These are phyloP conservation scores for Bombus vancouverensis DNA, from an alignment of 1,140 invertebrate species.

Conservation along the genomic window DNA sequence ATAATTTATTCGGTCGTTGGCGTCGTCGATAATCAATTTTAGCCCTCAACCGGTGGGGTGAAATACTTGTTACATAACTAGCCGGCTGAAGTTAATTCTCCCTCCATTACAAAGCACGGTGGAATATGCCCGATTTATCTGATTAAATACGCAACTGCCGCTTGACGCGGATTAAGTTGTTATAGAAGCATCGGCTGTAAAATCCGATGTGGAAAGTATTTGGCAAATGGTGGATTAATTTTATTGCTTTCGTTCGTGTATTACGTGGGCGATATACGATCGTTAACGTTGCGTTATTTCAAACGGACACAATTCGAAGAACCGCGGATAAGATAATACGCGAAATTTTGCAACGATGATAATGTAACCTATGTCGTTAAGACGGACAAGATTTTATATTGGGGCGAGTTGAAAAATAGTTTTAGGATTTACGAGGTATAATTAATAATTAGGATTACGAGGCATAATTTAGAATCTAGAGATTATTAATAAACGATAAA, in stretches of 20 bases:
- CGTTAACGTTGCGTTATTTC: too few species aligned
- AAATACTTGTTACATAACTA: conserved; percentile 30
- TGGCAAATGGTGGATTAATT: not conserved
- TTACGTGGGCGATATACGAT: not conserved
- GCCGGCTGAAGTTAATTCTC: conserved; percentile 17
- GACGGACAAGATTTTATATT: too few species aligned
- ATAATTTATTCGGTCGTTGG: conserved; percentile 35
- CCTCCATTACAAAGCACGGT: not conserved
- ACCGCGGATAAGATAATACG: too few species aligned
- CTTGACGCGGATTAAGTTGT: conserved; percentile 7
- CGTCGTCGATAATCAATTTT: conserved; percentile 21
- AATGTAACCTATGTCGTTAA: too few species aligned
- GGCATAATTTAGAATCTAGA: too few species aligned
- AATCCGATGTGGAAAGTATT: not conserved
- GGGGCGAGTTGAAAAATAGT: too few species aligned
- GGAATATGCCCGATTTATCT: conserved; percentile 16
- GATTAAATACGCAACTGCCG: not conserved
- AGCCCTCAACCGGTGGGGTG: not conserved
- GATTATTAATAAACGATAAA: too few species aligned
- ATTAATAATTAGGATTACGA: too few species aligned
- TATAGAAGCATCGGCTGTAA: not conserved
- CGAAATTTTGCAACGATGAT: too few species aligned
- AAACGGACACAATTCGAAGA: too few species aligned
- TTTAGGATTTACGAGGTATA: too few species aligned
- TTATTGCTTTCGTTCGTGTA: not conserved